phyloP scores from a whole-genome alignment of 2,113 vertebrate genomes.

The Leucopsar rothschildi region DNA sequence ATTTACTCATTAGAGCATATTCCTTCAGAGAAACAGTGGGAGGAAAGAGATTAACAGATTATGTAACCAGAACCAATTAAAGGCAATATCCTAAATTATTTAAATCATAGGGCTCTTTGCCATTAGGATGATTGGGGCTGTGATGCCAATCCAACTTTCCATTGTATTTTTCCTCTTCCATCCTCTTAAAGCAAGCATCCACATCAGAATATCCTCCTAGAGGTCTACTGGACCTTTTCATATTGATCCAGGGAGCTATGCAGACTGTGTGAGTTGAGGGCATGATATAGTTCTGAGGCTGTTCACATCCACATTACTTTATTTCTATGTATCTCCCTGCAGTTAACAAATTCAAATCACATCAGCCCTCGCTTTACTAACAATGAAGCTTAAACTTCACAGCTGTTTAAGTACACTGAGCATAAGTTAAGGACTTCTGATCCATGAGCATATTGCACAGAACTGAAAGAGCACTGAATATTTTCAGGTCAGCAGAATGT shows the following conservation, averaged over 20 bases:
- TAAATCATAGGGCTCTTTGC: not conserved
- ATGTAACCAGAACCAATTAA: constrained; percentile 5
- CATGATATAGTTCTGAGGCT: not conserved
- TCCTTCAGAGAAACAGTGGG: constrained; percentile 5
- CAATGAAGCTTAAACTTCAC: not conserved
- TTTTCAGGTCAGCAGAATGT: not conserved
- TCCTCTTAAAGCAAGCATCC: not conserved
- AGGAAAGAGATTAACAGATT: not conserved
- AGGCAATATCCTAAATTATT: constrained; percentile 15
- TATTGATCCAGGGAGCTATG: not conserved
- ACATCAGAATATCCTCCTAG: not conserved
- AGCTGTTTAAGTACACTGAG: not conserved
- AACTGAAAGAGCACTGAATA: not conserved
- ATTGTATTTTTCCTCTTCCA: not conserved
- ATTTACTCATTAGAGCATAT: constrained; percentile 24
- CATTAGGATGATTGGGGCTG: not conserved
- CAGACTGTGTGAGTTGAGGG: not conserved
- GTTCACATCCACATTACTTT: not conserved
- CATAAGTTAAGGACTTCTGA: not conserved
- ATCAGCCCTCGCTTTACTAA: not conserved
- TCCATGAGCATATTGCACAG: not conserved
- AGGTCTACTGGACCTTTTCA: not conserved
- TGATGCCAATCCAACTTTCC: not conserved
- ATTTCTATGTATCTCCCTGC: not conserved
- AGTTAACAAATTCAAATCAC: not conserved